A percentile compares a stretch with the other conserved stretches of the same genome.
Conservation (phyloP, 2,113 vertebrate genomes). For the Stercorarius parasiticus region DNA sequence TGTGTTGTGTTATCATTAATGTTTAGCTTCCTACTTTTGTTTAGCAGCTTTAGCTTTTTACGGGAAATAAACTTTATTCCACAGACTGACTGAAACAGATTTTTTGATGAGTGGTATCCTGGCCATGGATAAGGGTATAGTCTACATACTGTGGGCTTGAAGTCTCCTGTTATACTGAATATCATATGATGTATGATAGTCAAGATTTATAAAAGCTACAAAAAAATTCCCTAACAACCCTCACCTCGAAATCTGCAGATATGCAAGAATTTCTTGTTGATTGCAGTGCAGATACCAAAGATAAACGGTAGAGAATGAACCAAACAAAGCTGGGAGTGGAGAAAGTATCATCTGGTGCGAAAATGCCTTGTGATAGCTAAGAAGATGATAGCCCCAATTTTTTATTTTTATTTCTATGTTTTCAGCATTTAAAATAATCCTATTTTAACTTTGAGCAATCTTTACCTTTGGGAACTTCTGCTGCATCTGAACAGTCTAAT, state of each 20-base stretch:
- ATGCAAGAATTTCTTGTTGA: neutral
- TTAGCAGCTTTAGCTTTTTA: neutral
- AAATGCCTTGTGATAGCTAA: neutral
- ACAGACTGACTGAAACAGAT: neutral
- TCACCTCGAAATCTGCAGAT: neutral
- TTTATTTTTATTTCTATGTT: neutral
- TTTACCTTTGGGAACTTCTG: neutral
- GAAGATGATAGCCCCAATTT: neutral
- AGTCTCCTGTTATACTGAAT: neutral
- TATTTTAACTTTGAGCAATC: neutral
- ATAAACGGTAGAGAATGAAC: neutral
- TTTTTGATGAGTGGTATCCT: neutral
- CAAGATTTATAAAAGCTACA: neutral
- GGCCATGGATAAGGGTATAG: neutral
- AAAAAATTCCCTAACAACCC: neutral
- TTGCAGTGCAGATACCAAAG: neutral
- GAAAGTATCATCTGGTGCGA: neutral
- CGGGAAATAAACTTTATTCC: slow-evolving; percentile 20
- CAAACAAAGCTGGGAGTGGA: neutral
- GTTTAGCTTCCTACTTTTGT: slow-evolving; percentile 21
- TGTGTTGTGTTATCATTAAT: neutral
- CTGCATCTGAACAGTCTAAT: neutral
- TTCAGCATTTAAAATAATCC: neutral
- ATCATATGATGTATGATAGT: neutral
- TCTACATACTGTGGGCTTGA: neutral